A percentile compares a stretch with the other conserved stretches of the same genome.
These are phyloP conservation scores for Stenurella melanura DNA, from an alignment of 2,888 invertebrate species.

Conservation along the genomic window DNA sequence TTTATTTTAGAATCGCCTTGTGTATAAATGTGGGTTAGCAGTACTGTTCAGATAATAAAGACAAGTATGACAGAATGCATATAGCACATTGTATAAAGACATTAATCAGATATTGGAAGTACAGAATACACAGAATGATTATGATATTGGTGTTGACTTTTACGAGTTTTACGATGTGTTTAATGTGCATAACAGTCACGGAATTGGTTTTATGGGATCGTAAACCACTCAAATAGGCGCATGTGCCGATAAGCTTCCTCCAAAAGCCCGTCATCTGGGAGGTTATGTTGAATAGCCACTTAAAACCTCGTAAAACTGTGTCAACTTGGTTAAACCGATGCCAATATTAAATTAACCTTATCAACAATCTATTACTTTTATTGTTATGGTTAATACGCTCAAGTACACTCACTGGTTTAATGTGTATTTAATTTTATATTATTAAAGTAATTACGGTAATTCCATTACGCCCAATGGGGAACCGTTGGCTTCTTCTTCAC, in stretches of 20 bases:
- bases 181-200: constrained; percentile 71
- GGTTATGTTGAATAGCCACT: constrained; percentile 65
- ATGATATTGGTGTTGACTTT: constrained; percentile 71
- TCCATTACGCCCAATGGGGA: constrained; percentile 54
- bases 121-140: constrained; percentile 63
- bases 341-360: constrained; percentile 61
- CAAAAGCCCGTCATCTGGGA: constrained; percentile 61
- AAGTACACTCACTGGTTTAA: constrained; percentile 57
- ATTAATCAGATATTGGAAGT: constrained; percentile 61
- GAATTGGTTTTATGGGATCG: constrained; percentile 70
- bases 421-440: constrained; percentile 59
- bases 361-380: constrained; percentile 60
- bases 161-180: constrained; percentile 71
- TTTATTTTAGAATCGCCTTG: background rate
- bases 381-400: constrained; percentile 51
- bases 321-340: constrained; percentile 59
- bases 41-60: constrained; percentile 21
- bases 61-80: constrained; percentile 1
- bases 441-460: constrained; percentile 59
- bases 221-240: constrained; percentile 63
- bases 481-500: constrained; percentile 46
- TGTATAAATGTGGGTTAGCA: constrained; percentile 4
- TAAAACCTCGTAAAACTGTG: constrained; percentile 66
- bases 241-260: constrained; percentile 65
- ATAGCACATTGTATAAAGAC: constrained; percentile 38